phyloP scores from a whole-genome alignment of 2,113 vertebrate species.

The Harpagus bidentatus region DNA sequence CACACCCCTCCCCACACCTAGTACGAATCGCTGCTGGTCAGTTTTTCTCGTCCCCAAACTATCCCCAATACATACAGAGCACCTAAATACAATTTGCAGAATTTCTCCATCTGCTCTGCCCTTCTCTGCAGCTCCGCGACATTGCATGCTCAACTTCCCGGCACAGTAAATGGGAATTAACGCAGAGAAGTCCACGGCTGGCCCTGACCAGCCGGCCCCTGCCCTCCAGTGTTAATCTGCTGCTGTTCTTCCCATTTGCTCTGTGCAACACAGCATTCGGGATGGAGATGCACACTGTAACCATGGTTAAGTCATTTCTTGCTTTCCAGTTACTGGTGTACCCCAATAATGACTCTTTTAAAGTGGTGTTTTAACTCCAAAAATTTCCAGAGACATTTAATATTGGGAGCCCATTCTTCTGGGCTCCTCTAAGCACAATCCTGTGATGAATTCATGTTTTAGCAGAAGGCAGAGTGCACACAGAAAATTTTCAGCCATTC shows the following conservation, averaged over 20 bases:
- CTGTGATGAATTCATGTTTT: not conserved
- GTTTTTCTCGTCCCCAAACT: not conserved
- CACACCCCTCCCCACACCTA: not conserved
- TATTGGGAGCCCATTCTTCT: not conserved
- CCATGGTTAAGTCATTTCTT: not conserved
- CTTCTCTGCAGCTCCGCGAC: not conserved
- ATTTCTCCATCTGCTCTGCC: not conserved
- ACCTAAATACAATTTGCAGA: not conserved
- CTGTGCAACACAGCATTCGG: not conserved
- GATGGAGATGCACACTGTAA: not conserved
- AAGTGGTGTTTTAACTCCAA: not conserved
- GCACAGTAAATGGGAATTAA: not conserved
- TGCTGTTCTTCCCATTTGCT: not conserved
- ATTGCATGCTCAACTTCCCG: not conserved
- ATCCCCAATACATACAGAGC: not conserved
- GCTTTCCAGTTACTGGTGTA: not conserved
- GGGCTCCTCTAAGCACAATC: not conserved
- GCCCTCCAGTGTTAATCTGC: not conserved
- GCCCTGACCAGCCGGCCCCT: not conserved
- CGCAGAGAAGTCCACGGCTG: accelerated
- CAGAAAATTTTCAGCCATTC: not conserved
- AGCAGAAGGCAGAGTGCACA: not conserved
- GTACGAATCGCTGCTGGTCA: accelerated
- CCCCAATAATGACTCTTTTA: not conserved
- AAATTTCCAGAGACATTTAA: not conserved